These are phyloP conservation scores for Scaptomyza tumidula DNA, from an alignment of 2,888 invertebrate genomes.

Conservation along the genomic window DNA sequence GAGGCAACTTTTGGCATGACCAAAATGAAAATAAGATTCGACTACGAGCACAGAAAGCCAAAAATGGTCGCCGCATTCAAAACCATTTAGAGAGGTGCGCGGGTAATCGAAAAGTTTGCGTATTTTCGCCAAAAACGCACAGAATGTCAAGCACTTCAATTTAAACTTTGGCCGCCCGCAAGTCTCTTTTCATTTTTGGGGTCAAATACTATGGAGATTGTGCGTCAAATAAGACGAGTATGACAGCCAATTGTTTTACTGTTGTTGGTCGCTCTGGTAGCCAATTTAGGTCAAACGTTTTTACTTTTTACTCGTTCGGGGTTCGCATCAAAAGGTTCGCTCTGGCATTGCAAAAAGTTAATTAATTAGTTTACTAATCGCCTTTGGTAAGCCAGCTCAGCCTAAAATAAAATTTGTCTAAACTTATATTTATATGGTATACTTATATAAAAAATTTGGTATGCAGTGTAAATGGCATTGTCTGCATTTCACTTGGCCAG, in stretches of 20 bases:
- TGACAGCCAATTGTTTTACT: constrained; percentile 33
- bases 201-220: constrained; percentile 37
- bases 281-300: constrained; percentile 14
- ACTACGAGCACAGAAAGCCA: constrained; percentile 42
- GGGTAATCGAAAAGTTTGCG: constrained; percentile 52
- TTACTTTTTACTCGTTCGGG: constrained; percentile 11
- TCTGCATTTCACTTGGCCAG: constrained; percentile 32
- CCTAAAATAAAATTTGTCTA: background rate
- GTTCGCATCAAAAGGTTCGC: constrained; percentile 26
- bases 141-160: constrained; percentile 60
- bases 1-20: constrained; percentile 43
- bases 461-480: constrained; percentile 8
- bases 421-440: background rate
- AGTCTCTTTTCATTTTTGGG: constrained; percentile 6
- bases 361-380: constrained; percentile 55
- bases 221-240: constrained; percentile 44
- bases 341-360: constrained; percentile 31
- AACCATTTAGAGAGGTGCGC: constrained; percentile 60
- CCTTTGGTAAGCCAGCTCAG: constrained; percentile 35
- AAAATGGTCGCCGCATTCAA: constrained; percentile 59
- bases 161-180: constrained; percentile 61
- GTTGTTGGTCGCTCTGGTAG: background rate
- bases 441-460: background rate
- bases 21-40: constrained; percentile 64
- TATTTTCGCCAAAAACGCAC: constrained; percentile 26